phyloP scores from a whole-genome alignment of 2,113 vertebrate genomes.

The Bothrops jararaca region DNA sequence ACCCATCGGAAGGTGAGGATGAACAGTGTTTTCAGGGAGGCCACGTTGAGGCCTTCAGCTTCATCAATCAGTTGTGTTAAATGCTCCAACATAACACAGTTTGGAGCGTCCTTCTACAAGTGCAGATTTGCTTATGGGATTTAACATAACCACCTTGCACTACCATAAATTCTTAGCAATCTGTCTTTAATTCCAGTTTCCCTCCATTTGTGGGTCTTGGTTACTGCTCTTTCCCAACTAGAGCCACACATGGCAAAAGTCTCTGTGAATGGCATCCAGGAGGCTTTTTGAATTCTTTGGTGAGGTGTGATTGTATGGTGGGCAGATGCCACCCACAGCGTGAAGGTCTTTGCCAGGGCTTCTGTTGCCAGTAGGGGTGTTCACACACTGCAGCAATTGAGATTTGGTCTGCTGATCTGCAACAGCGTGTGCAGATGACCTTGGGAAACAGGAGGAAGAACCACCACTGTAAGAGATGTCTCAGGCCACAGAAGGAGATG shows the following conservation, averaged over 20 bases:
- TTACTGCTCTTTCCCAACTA: constrained; percentile 37
- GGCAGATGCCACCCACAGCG: constrained; percentile 21
- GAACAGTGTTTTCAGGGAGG: constrained; percentile 19
- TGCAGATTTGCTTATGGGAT: constrained; percentile 49
- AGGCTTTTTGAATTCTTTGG: constrained; percentile 30
- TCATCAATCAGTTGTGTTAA: constrained; percentile 44
- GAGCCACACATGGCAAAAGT: background rate
- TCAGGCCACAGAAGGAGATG: background rate
- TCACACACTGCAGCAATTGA: background rate
- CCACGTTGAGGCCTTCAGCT: constrained; percentile 41
- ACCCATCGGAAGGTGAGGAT: constrained; percentile 19
- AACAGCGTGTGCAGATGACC: background rate
- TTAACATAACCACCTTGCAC: constrained; percentile 57
- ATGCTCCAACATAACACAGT: constrained; percentile 51
- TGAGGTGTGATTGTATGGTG: constrained; percentile 20
- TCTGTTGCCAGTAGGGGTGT: background rate
- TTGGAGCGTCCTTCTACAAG: constrained; percentile 57
- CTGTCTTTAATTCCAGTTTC: constrained; percentile 56
- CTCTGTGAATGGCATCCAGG: background rate
- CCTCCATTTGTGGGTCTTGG: constrained; percentile 28
- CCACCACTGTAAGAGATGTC: background rate
- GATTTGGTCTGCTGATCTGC: background rate
- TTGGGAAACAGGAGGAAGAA: background rate
- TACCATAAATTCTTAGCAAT: constrained; percentile 62
- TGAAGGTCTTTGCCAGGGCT: constrained; percentile 12